These are phyloP conservation scores for Escarpia spicata DNA, from an alignment of 2,888 invertebrate species.

Conservation along the genomic window DNA sequence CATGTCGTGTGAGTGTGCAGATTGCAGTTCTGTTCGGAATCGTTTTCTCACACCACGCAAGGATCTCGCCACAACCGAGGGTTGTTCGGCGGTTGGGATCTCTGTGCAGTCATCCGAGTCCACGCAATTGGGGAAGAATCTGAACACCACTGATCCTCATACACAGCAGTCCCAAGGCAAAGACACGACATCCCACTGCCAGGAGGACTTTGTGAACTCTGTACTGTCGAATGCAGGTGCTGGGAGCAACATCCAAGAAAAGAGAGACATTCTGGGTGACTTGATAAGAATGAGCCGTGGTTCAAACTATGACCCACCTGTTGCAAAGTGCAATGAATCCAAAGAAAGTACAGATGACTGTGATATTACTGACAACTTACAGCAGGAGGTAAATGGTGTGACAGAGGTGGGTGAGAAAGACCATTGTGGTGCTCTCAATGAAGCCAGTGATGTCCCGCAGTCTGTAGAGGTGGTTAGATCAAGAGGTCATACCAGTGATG, in stretches of 20 bases:
- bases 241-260: background rate
- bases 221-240: background rate
- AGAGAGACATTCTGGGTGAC: background rate
- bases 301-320: too few species aligned
- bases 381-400: too few species aligned
- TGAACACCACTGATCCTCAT: background rate
- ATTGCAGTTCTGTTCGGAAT: background rate
- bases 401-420: background rate
- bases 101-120: background rate
- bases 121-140: background rate
- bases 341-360: too few species aligned
- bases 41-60: background rate
- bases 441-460: background rate
- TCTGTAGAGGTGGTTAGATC: background rate
- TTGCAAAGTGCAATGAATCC: too few species aligned
- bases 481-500: background rate
- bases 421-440: background rate
- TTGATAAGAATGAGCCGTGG: too few species aligned
- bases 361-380: too few species aligned
- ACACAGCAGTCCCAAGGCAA: background rate
- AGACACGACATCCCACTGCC: background rate
- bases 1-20: background rate
- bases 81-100: background rate
- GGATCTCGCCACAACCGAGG: background rate
- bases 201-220: background rate